Base-by-base conservation (phyloP, 2,113 vertebrate species). In the Hirundichthys speculiger region DNA sequence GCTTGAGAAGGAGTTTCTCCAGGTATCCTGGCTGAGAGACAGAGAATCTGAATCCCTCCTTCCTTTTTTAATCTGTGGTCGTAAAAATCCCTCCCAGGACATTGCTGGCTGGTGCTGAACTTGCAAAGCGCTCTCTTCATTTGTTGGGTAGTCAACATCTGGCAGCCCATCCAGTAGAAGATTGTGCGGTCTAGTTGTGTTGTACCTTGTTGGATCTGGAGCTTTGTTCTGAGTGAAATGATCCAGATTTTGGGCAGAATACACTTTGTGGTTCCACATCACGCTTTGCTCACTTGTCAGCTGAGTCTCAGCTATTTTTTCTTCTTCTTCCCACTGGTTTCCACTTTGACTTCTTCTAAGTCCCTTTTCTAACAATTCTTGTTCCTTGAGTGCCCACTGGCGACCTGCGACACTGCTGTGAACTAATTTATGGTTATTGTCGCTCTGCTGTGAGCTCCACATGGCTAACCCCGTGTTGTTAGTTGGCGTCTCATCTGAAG, bases 111-210 rank as follows among this genome's bases (percentile, higher is more conserved):
- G 60, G 27, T 59, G 2, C 27, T 54, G 25, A 25, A 9, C 13
- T 16, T 50, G 38, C 46, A 11, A 46, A 34, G 60, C 59, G 45
- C 15, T 70, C 1, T 82, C 45, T 48, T 88, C 60, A 0, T 67
- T 7, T 6, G 24, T 68, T 51, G 83, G 84, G 39, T 82, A 89
- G 70, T 90, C 88, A 20, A 87, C 59, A 42, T 84, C 86, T 51
- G 85, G 80, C 47, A 86, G 75, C 50, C 40, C 77, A 19, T 57
- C 75, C 0, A 73, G 18, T 6, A 85, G 74, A 38, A 74, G 19
- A 19, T 3, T 4, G 13, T 76, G 55, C 30, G 49, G 41, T 52
- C 53, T 62, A 19, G 27, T 60, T 19, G 62, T 49, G 41, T 77
- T 78, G 27, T 18, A 15, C 67, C 47, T 42, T 6, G 22, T 34